Conservation (phyloP, 2,113 vertebrate species). For the Amphilophus citrinellus region DNA sequence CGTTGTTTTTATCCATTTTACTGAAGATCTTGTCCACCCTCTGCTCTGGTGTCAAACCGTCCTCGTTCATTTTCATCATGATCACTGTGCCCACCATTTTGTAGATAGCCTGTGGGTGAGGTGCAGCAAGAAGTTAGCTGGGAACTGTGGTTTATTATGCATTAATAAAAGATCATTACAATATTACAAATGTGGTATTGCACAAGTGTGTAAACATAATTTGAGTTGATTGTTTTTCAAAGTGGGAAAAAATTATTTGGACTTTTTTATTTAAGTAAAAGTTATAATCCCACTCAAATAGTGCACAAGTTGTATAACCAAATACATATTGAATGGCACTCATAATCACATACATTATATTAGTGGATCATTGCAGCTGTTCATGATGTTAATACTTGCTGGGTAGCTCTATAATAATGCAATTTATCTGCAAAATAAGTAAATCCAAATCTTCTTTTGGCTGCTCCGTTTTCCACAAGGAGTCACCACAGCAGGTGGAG, state of each 20-base stretch:
- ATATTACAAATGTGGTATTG: neutral
- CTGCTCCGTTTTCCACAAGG: no score
- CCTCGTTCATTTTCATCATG: constrained; percentile 99
- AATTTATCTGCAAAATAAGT: no score
- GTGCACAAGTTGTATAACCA: neutral
- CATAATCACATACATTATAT: neutral
- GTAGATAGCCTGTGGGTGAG: constrained; percentile 91
- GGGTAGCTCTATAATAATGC: neutral
- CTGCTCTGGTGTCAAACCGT: constrained; percentile 97
- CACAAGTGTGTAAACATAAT: neutral
- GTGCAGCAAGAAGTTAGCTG: constrained; percentile 31
- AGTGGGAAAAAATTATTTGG: neutral
- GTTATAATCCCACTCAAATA: neutral
- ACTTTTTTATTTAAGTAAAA: neutral
- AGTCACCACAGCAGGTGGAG: no score
- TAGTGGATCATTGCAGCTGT: neutral
- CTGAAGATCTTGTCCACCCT: constrained; percentile 99
- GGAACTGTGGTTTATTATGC: constrained; percentile 15
- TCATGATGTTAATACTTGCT: neutral
- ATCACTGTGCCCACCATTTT: constrained; percentile 99
- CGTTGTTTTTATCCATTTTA: constrained; percentile 99
- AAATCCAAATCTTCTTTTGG: no score
- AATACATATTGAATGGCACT: neutral
- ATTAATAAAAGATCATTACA: neutral
- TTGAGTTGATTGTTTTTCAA: neutral